Percentiles rank a stretch among this genome's conserved stretches.
Conservation (phyloP, 2,113 vertebrate genomes). For the Chloebia gouldiae region DNA sequence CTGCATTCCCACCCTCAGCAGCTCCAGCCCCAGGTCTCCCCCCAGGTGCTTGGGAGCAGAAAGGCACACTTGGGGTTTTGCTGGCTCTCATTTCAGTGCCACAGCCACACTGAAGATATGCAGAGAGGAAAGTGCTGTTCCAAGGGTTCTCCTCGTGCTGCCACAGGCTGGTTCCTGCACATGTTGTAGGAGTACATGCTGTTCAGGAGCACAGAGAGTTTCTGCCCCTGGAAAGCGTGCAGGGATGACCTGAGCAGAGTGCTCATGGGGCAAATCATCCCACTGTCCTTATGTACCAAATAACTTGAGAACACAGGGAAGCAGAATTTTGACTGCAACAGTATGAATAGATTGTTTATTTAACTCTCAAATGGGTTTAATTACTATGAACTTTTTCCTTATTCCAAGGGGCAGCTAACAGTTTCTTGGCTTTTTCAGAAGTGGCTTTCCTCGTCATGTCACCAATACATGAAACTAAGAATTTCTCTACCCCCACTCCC, state of each 20-base stretch:
- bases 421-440: neutral
- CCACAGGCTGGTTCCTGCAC: accelerated
- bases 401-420: neutral
- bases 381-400: neutral
- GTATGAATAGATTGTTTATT: neutral
- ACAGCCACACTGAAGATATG: accelerated
- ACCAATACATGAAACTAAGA: conserved; percentile 28
- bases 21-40: accelerated
- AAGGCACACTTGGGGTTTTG: neutral
- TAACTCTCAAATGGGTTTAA: conserved; percentile 31
- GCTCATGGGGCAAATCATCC: neutral
- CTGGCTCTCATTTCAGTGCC: neutral
- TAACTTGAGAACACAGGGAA: neutral
- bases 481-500: neutral
- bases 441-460: neutral
- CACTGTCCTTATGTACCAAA: accelerated
- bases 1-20: neutral
- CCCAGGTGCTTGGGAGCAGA: neutral
- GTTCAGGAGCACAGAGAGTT: neutral
- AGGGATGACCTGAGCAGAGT: neutral
- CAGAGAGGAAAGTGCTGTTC: neutral
- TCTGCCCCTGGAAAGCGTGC: neutral
- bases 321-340: neutral
- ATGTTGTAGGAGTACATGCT: accelerated
- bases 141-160: accelerated